Evolutionary conservation across 1,140 invertebrate genomes (phyloP), one percentile per base, ranked within the genome.

Genomic region (Diachasma alloeum): DNA sequence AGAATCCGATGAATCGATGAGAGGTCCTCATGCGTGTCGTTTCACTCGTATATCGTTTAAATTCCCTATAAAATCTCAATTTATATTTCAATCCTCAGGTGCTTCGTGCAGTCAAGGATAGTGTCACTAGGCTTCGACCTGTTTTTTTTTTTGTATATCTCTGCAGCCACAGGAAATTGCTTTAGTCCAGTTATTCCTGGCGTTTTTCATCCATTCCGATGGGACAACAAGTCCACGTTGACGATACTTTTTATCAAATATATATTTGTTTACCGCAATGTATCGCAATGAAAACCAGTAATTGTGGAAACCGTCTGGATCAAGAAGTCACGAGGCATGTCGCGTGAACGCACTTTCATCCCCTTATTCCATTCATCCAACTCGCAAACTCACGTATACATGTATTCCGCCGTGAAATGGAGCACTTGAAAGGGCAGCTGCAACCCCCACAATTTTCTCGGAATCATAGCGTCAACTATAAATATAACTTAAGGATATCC

Each of bases 311-410:
- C 17, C 2, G 9, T 26, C 9, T 56, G 11, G 17, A 26, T 31
- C 24, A 31, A 63, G 15, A 63, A 68, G 71, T 77, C 76, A 77
- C 76, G 76, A 63, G 76, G 76, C 76, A 56, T 48, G 71, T 74
- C 76, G 63, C 76, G 76, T 77, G 76, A 59, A 77, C 10, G 26
- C 53, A 72, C 48, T 72, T 68, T 75, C 74, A 75, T 66, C 63
- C 74, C 74, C 68, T 46, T 48, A 11, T 26, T 68, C 48, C 24
- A 53, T 24, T 19, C 36, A 73, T 63, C 56, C 11, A 53, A 36
- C 11, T 63, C 15, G 24, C 19, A 24, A 10, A 26, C 44, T n/a
- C 44, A 46, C 4, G 48, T 53, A 53, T 17, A 6, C 15, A n/a
- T 9, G 48, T 19, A 8, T 53, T 53, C 15, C 48, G 17, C 48